Evolutionary conservation across 2,888 invertebrate species (phyloP), one percentile per base, ranked within the genome.

Genomic region (Opisthograptis luteolata): DNA sequence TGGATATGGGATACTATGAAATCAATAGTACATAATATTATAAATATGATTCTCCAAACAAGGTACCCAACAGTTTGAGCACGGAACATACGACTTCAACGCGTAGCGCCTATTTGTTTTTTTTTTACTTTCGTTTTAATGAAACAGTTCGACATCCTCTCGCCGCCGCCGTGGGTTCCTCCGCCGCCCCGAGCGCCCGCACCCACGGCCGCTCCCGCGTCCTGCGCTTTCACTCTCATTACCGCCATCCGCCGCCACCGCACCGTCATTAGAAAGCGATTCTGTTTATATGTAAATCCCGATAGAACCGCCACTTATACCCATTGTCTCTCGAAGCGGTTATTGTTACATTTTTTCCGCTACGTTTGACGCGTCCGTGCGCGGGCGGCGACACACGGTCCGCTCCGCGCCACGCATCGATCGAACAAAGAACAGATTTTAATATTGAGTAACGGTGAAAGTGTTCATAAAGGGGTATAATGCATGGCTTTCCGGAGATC

Each of bases 191-290:
- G 52, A 7, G 15, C 20, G 54, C 51, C 47, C 42, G 56, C 63
- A 59, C 56, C 50, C 61, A 1, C 12, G 12, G 58, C 64, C 63
- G 72, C 55, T 58, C 65, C 48, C 73, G 72, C 55, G 58, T 66
- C 48, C 73, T 74, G 73, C 74, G 76, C 86, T 86, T 84, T 85
- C 85, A 76, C 84, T 70, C 51, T 70, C 73, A 79, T 81, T 71
- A 77, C 70, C 67, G 71, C n/a, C 73, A 67, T 62, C 50, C 62
- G 53, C 50, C 62, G 53, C 24, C 60, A 47, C 55, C 54, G 52
- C 61, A 55, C 60, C 62, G 60, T 61, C 77, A 76, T 80, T 87
- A 87, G 87, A 87, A 87, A 87, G 86, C 74, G 73, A 73, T 79
- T 77, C 73, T 76, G 76, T 77, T 79, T 73, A 79, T 68, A 85